Evolutionary conservation across 1,140 invertebrate genomes (phyloP), one percentile per base, ranked within the genome.

Genomic region (Atta cephalotes): DNA sequence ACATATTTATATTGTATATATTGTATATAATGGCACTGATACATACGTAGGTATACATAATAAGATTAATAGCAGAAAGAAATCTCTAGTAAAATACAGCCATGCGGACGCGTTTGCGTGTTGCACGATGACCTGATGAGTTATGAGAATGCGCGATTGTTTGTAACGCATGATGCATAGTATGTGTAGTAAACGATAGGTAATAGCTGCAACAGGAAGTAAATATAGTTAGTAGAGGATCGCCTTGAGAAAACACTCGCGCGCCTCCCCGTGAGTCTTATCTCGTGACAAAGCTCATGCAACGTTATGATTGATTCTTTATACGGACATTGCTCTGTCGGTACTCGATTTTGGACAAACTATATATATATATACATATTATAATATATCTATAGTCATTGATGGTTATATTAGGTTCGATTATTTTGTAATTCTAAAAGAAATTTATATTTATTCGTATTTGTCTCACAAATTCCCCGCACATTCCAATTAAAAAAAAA

Each of bases 61-160:
- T 72, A 60, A 82, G 51, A 68, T 28, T 82, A 74, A 82, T 82
- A 28, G 14, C 31, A 31, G 3, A 31, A 3, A 31, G 31, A 31
- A 31, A 31, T 31, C 31, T 31, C 31, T 31, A 3, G 31, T 31
- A 31, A 31, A 25, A 25, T 25, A 25, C 4, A 31, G 4, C 31
- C 31, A 6, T 49, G 25, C 51, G 66, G 18, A 51, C 68, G 39
- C 31, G 78, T 18, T 39, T 56, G 80, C 68, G 66, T 58, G 53
- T 5, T 35, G 35, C 68, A 16, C 12, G 35, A n/a, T 2, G 21
- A n/a, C 66, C 21, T 39, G 35, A 39, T 45, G 65, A 81, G 51
- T 35, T 7, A 35, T 45, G 65, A 81, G 51, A 82, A 82, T 4
- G 21, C 18, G 31, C 51, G 53, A 82, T 31, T 72, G 39, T 60